phyloP scores from a whole-genome alignment of 2,113 vertebrate genomes.

The Elaphurus davidianus region DNA sequence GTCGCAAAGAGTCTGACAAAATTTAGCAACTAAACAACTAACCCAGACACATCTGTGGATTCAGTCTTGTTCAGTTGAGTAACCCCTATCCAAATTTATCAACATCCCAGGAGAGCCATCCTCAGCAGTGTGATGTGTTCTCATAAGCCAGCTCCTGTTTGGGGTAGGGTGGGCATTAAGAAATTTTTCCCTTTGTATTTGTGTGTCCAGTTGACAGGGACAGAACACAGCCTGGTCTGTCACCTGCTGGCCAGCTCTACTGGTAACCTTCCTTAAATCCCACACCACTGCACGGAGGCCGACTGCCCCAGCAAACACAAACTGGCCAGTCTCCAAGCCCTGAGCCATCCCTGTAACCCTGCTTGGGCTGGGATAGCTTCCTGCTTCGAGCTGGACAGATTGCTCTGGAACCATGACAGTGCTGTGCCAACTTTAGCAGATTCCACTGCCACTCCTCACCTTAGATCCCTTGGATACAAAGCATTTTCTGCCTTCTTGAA shows the following conservation, averaged over 20 bases:
- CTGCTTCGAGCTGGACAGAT: neutral
- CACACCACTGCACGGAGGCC: neutral
- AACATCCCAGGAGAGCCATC: neutral
- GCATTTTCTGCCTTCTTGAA: neutral
- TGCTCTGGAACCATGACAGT: neutral
- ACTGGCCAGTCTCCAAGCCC: neutral
- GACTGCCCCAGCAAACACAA: neutral
- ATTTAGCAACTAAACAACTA: neutral
- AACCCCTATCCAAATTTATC: neutral
- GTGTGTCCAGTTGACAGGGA: neutral
- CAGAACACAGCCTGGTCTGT: neutral
- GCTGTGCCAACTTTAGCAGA: no score
- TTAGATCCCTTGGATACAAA: neutral
- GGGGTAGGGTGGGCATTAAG: no score
- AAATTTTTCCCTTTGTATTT: neutral
- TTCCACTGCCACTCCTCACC: fast-evolving
- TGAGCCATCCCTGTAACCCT: neutral
- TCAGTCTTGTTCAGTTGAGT: neutral
- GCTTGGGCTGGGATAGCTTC: neutral
- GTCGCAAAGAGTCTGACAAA: neutral
- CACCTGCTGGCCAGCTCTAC: neutral
- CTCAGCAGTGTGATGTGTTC: neutral
- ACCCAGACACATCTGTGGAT: neutral
- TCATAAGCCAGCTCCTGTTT: neutral
- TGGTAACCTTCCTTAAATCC: neutral